Evolutionary conservation across 1,140 invertebrate species (phyloP), one percentile per base, ranked within the genome.

Genomic region (Phymorhynchus buccinoides): DNA sequence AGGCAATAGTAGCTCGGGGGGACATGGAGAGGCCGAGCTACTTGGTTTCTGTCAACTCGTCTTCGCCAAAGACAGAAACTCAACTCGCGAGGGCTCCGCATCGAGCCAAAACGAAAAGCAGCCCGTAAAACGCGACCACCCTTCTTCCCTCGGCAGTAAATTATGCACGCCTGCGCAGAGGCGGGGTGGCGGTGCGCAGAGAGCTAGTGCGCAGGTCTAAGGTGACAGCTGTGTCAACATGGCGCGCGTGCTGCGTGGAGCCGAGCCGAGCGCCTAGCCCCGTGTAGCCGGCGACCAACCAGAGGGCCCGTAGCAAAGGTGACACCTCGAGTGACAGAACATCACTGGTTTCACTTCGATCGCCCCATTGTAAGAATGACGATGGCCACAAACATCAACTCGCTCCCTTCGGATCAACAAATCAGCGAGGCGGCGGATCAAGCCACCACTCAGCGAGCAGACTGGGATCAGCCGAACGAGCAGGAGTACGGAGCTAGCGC

Each of bases 301-400:
- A 91, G 89, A 86, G 91, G 90, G 89, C 89, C 90, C 89, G 88
- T 90, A 91, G 86, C 89, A 91, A 91, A 91, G 90, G 90, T 91
- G 91, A 91, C 90, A 91, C 90, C 89, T 87, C 90, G 91, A 90
- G 87, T 91, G 90, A 91, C 90, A 92, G 90, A 91, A 90, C 90
- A 91, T 90, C 89, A 91, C 91, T 91, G 89, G 91, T 90, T 90
- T 89, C 90, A 90, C 88, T 92, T 92, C 90, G 92, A 92, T 93
- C 91, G 90, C 89, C 91, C 89, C 90, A 89, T 91, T 91, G 89
- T 91, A 90, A 91, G 90, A 90, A 92, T 92, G 92, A 93, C 92
- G 89, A 93, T 93, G 92, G 93, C 93, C 92, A n/a, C 22, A 62
- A 93, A 93, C 91, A 94, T 94, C 92, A 92, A 92, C 87, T 93